Conservation (phyloP, 2,888 invertebrate genomes). For the Tribolium freemani region DNA sequence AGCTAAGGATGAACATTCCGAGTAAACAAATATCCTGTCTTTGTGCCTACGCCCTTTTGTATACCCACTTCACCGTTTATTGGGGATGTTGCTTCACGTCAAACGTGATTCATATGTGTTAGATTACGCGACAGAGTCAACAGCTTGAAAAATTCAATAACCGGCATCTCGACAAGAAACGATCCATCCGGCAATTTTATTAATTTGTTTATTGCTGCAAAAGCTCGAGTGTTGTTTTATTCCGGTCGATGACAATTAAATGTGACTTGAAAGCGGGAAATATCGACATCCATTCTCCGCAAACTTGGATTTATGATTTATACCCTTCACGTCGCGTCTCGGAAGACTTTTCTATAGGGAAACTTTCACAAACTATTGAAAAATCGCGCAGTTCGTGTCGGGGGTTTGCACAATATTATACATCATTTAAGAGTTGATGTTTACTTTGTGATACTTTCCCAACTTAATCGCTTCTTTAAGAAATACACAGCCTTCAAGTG, state of each 20-base stretch:
- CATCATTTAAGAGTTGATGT: slow-evolving; percentile 28
- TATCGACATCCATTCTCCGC: slow-evolving; percentile 17
- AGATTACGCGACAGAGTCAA: slow-evolving; percentile 41
- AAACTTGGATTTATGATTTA: slow-evolving; percentile 26
- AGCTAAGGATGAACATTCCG: slow-evolving; percentile 44
- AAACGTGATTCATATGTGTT: slow-evolving; percentile 44
- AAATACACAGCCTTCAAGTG: background rate
- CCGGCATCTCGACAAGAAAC: slow-evolving; percentile 13
- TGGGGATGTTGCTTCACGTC: slow-evolving; percentile 41
- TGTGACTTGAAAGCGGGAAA: slow-evolving; percentile 6
- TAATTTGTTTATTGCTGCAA: slow-evolving; percentile 22
- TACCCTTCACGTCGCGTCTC: slow-evolving; percentile 28
- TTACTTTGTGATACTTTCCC: slow-evolving; percentile 2
- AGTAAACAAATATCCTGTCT: slow-evolving; percentile 53
- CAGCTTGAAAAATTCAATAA: slow-evolving; percentile 43
- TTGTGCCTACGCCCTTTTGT: slow-evolving; percentile 49
- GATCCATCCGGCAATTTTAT: background rate
- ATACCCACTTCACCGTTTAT: slow-evolving; percentile 40
- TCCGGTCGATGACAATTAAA: slow-evolving; percentile 12
- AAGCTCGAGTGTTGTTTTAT: slow-evolving; percentile 1
- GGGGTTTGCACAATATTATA: slow-evolving; percentile 6
- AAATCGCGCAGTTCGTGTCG: slow-evolving; percentile 21
- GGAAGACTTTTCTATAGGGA: slow-evolving; percentile 20
- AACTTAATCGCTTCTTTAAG: background rate
- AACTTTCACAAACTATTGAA: slow-evolving; percentile 30